Evolutionary conservation across 2,113 vertebrate genomes (phyloP).

Genomic region (Ctenodactylus gundi): DNA sequence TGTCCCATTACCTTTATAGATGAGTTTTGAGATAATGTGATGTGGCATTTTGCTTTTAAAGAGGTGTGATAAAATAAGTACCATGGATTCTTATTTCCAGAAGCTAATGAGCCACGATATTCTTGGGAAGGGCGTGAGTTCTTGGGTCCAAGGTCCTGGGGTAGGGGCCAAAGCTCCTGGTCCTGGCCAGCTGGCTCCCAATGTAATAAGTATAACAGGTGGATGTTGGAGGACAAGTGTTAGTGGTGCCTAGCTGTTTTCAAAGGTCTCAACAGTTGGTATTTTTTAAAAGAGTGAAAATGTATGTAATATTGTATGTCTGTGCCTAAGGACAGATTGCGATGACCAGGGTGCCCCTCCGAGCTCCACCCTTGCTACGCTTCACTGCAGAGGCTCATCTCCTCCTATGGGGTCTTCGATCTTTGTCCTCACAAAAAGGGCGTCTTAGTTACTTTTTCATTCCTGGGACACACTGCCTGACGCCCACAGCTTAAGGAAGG

Average conservation of each 20-base stretch:
- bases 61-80: background rate
- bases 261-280: slow-evolving; percentile 21
- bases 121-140: background rate
- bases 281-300: slow-evolving; percentile 33
- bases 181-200: slow-evolving; percentile 54
- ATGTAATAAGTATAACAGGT: slow-evolving; percentile 67
- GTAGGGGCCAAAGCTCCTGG: background rate
- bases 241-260: slow-evolving; percentile 58
- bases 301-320: background rate
- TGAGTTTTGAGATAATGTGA: background rate
- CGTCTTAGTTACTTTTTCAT: too few relatives aligned
- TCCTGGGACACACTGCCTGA: too few relatives aligned
- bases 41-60: background rate
- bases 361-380: background rate
- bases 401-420: background rate
- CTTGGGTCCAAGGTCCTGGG: background rate
- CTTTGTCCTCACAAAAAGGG: background rate
- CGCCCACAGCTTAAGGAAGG: too few relatives aligned
- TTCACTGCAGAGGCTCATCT: background rate
- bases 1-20: background rate
- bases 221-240: slow-evolving; percentile 52
- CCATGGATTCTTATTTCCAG: background rate
- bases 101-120: background rate
- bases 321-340: background rate
- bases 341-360: background rate